Conservation (phyloP, 2,888 invertebrate genomes). For the Sipha maydis region DNA sequence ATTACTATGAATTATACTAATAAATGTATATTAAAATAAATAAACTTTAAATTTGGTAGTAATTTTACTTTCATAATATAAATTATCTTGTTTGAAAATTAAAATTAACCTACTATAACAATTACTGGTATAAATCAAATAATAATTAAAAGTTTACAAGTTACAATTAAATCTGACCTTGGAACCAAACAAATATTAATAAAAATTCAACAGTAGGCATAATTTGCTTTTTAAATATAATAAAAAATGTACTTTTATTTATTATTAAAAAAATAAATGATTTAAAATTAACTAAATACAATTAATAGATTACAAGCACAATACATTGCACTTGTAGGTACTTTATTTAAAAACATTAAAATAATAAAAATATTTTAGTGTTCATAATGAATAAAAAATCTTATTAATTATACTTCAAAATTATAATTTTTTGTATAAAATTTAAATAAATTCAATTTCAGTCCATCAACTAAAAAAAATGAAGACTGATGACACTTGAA, state of each 20-base stretch:
- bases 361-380: neutral
- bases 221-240: neutral
- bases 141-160: neutral
- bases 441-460: neutral
- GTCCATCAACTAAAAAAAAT: neutral
- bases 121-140: conserved; percentile 1
- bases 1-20: neutral
- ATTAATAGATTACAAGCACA: no score
- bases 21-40: no score
- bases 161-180: conserved; percentile 38
- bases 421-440: neutral
- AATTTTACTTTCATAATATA: neutral
- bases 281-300: no score
- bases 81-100: neutral
- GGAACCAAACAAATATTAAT: conserved; percentile 20
- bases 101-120: neutral
- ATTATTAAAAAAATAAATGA: no score
- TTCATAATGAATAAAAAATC: neutral
- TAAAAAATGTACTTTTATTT: no score
- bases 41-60: neutral
- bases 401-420: neutral
- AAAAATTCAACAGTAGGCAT: neutral
- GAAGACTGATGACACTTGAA: neutral
- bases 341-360: no score
- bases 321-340: no score